Evolutionary conservation across 2,888 invertebrate genomes (phyloP).

Genomic region (Acanthosoma haemorrhoidale): DNA sequence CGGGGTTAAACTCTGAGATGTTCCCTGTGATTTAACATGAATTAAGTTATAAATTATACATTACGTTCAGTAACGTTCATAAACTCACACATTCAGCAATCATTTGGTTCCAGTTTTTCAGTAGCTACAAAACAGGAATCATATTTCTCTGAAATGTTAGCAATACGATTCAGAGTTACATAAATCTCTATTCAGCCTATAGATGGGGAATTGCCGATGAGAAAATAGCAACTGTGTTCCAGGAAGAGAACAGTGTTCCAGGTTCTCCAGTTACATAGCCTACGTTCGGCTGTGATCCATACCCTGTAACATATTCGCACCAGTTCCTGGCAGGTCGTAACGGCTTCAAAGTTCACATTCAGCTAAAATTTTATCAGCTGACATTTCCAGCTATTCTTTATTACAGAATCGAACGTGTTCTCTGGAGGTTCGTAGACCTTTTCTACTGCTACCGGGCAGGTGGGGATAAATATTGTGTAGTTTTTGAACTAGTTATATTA

Average conservation of each 20-base stretch:
- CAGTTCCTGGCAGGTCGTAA: not conserved
- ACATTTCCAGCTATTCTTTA: not conserved
- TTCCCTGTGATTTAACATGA: no score
- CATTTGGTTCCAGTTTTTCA: no score
- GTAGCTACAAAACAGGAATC: not conserved
- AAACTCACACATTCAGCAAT: no score
- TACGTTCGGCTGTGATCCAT: not conserved
- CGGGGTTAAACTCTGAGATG: no score
- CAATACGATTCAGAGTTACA: constrained; percentile 1
- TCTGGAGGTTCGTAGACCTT: no score
- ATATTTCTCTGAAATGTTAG: not conserved
- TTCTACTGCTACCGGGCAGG: no score
- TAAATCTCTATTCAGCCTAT: constrained; percentile 3
- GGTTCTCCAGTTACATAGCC: not conserved
- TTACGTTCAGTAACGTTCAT: no score
- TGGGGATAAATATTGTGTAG: no score
- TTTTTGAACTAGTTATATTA: no score
- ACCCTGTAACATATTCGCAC: not conserved
- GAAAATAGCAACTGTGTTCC: constrained; percentile 10
- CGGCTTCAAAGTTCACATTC: not conserved
- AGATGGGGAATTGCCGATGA: constrained; percentile 2
- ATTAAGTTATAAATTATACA: no score
- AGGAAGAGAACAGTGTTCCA: not conserved
- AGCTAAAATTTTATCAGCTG: not conserved
- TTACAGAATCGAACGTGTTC: not conserved